Conservation (phyloP, 2,888 invertebrate genomes). For the Trissoscelio sp. region DNA sequence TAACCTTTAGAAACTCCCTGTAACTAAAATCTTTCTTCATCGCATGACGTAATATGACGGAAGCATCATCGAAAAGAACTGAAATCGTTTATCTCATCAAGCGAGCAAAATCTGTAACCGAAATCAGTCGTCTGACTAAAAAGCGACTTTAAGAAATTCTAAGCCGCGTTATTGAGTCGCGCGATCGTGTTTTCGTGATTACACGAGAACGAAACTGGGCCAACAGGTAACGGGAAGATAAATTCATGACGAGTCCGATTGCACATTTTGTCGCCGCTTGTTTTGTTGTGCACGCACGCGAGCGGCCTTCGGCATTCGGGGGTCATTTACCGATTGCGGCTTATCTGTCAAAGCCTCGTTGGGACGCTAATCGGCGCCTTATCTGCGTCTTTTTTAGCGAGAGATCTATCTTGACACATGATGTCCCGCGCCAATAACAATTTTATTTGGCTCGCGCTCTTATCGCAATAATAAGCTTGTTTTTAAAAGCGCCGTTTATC, state of each 20-base stretch:
- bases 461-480: slow-evolving; percentile 59
- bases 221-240: slow-evolving; percentile 64
- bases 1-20: no score
- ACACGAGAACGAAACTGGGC: slow-evolving; percentile 58
- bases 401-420: slow-evolving; percentile 66
- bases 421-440: slow-evolving; percentile 61
- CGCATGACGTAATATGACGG: no score
- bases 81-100: background rate
- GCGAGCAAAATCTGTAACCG: slow-evolving; percentile 5
- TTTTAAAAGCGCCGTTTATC: slow-evolving; percentile 56
- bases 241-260: slow-evolving; percentile 53
- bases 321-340: slow-evolving; percentile 66
- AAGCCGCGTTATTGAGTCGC: slow-evolving; percentile 6
- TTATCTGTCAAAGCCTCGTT: slow-evolving; percentile 63
- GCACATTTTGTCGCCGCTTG: slow-evolving; percentile 48
- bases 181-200: slow-evolving; percentile 58
- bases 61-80: no score
- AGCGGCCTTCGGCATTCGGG: slow-evolving; percentile 60
- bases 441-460: slow-evolving; percentile 56
- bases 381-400: slow-evolving; percentile 52
- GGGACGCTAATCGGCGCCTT: slow-evolving; percentile 52
- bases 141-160: slow-evolving; percentile 22
- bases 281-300: slow-evolving; percentile 57
- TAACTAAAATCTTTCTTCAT: no score
- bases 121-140: slow-evolving; percentile 5